Percentiles rank a stretch among this genome's conserved stretches.
These are phyloP conservation scores for Eptesicus fuscus DNA, from an alignment of 2,113 vertebrate genomes.

Conservation along the genomic window DNA sequence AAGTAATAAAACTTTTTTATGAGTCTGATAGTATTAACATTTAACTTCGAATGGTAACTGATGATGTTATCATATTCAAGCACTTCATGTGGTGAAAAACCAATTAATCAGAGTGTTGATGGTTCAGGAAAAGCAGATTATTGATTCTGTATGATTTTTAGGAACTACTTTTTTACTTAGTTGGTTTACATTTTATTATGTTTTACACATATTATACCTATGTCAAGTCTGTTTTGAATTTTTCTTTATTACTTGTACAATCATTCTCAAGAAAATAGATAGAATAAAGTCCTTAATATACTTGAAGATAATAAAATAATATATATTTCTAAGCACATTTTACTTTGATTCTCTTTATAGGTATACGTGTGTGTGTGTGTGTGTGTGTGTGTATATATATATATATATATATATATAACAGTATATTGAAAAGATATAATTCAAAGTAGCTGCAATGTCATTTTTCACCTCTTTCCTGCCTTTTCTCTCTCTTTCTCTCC, in stretches of 20 bases:
- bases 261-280: not conserved
- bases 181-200: not conserved
- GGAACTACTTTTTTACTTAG: not conserved
- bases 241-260: not conserved
- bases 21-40: not conserved
- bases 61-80: not conserved
- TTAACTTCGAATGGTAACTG: not conserved
- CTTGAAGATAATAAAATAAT: not conserved
- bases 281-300: not conserved
- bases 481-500: not conserved
- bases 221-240: not conserved
- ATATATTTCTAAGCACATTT: not conserved
- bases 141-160: not conserved
- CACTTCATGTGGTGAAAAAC: too few relatives aligned
- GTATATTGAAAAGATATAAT: not conserved
- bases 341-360: not conserved
- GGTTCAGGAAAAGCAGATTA: not conserved
- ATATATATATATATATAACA: not conserved
- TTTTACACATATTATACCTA: not conserved
- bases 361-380: not conserved
- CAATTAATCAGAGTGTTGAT: not conserved
- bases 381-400: too few relatives aligned
- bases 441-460: not conserved
- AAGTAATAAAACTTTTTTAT: not conserved
- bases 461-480: not conserved